Conservation (phyloP, 2,113 vertebrate species). For the Cynocephalus volans region DNA sequence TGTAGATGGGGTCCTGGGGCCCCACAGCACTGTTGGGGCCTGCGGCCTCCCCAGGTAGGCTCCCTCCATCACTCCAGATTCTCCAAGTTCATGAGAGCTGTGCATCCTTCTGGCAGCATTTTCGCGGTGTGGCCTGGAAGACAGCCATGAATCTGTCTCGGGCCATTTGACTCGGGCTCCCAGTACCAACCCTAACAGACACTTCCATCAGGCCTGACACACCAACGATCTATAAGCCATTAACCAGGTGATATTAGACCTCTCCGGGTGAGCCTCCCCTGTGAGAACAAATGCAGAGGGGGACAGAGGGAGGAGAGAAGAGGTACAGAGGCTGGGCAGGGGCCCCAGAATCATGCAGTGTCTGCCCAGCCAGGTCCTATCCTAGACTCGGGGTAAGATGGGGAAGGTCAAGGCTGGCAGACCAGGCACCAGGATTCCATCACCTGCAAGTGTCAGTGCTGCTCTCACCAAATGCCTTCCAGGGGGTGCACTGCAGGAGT, state of each 20-base stretch:
- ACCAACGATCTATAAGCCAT: conserved; percentile 75
- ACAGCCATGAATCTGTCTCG: conserved; percentile 76
- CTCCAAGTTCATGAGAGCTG: fast-evolving
- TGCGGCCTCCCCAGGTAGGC: fast-evolving
- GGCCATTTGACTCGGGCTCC: conserved; percentile 69
- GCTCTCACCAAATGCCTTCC: no score
- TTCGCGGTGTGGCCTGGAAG: conserved; percentile 44
- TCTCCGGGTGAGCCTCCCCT: not conserved
- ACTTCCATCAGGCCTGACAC: conserved; percentile 68
- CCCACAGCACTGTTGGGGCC: fast-evolving
- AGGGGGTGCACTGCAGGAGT: fast-evolving
- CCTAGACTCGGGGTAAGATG: not conserved
- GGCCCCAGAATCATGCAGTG: fast-evolving
- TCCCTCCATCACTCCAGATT: not conserved
- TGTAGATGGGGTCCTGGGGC: fast-evolving
- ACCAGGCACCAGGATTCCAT: not conserved
- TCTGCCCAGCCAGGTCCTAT: not conserved
- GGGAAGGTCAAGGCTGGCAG: not conserved
- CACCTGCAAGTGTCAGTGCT: not conserved
- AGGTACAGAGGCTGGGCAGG: not conserved
- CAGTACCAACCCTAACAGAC: conserved; percentile 75
- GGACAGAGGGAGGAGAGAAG: not conserved
- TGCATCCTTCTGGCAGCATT: not conserved
- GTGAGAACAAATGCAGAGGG: not conserved
- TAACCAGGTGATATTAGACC: conserved; percentile 61